phyloP scores from a whole-genome alignment of 2,113 vertebrate genomes.

The Chascanopsetta lugubris region DNA sequence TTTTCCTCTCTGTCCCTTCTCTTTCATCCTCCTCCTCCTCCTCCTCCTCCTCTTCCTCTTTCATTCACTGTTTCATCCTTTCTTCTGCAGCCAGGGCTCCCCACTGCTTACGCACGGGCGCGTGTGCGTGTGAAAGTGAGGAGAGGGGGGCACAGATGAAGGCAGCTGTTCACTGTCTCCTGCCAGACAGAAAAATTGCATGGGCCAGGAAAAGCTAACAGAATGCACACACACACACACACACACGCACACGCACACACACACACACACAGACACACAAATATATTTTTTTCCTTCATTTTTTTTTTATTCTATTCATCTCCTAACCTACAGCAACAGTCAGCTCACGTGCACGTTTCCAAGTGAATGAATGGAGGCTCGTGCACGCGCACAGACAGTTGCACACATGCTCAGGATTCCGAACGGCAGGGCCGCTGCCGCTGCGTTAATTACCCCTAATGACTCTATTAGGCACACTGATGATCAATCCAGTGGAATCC shows the following conservation, averaged over 20 bases:
- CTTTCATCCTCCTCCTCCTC: neutral
- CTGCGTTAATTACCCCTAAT: constrained; percentile 78
- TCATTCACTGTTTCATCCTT: constrained; percentile 25
- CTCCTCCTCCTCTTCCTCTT: accelerated
- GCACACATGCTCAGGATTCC: constrained; percentile 40
- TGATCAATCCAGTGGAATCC: constrained; percentile 71
- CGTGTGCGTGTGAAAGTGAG: constrained; percentile 47
- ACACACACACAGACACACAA: too few species aligned
- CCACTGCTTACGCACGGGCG: constrained; percentile 17
- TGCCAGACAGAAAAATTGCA: constrained; percentile 34
- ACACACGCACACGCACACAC: too few species aligned
- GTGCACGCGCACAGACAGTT: neutral
- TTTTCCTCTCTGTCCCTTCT: neutral
- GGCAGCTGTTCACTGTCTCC: constrained; percentile 50
- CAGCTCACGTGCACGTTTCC: constrained; percentile 40
- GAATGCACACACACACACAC: constrained; percentile 46
- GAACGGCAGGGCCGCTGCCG: constrained; percentile 43
- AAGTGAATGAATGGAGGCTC: constrained; percentile 14
- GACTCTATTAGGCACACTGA: constrained; percentile 66
- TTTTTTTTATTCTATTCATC: too few species aligned
- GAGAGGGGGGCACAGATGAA: constrained; percentile 9
- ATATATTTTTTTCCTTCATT: too few species aligned
- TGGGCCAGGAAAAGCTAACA: constrained; percentile 2
- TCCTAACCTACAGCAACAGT: too few species aligned
- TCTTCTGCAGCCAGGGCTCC: constrained; percentile 29